Evolutionary conservation across 2,888 invertebrate genomes (phyloP), one percentile per base, ranked within the genome.

Genomic region (Dascillus cervinus): DNA sequence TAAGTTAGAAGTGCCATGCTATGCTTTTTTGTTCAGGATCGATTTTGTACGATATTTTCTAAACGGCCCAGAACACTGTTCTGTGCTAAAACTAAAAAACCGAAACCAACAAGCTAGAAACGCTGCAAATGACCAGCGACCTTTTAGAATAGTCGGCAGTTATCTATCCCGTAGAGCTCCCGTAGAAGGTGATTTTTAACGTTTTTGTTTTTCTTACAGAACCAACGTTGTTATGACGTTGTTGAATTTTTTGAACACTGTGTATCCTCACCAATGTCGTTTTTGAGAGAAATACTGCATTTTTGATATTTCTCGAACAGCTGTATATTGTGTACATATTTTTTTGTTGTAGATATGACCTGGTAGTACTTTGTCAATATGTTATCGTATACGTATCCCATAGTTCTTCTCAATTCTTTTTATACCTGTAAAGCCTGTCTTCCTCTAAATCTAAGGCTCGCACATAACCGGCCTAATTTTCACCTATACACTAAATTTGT

Each of bases 1-100:
- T n/a, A n/a, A n/a, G n/a, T 55, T 47, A 52, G 60, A 63, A 62
- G 62, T 60, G 64, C 64, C 64, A 64, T 64, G 62, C 64, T 58
- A 49, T 44, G 39, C 47, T 47, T 46, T 50, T 43, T 41, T 41
- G 52, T 51, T 55, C 53, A 57, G 58, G 54, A 56, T 55, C 55
- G 51, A 50, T 50, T 55, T 50, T 52, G 47, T 44, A 46, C 39
- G 38, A 12, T 23, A 3, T 24, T 38, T 32, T 29, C 9, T 23
- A 22, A 11, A 15, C 32, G 28, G 38, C 34, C 32, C 32, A 14
- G 19, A 34, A 38, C 26, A 31, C 27, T n/a, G n/a, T n/a, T n/a
- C n/a, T n/a, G n/a, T n/a, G n/a, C n/a, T n/a, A n/a, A n/a, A n/a
- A n/a, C n/a, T n/a, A n/a, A n/a, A n/a, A n/a, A n/a, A n/a, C n/a